Percentiles rank a stretch among this genome's conserved stretches.
Evolutionary conservation across 2,888 invertebrate genomes (phyloP).

Genomic region (Schizotus pectinicornis): DNA sequence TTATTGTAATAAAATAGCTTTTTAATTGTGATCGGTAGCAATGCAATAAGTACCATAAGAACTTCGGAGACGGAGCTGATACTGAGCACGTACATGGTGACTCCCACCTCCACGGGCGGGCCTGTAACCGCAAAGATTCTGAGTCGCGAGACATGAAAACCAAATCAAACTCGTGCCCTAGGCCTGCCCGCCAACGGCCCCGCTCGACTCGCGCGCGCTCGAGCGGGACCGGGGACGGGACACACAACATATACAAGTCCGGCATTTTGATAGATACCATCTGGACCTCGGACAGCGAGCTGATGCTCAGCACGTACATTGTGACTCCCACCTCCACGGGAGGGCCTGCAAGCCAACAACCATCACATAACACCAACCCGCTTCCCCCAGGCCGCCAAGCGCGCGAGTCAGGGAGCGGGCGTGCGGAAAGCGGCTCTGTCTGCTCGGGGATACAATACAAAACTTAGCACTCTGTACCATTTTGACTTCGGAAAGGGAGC

Average conservation of each 20-base stretch:
- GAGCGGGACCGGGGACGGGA: conserved; percentile 49
- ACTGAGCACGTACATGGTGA: conserved; percentile 97
- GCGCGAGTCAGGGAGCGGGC: conserved; percentile 54
- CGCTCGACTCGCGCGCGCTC: conserved; percentile 46
- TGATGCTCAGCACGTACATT: conserved; percentile 98
- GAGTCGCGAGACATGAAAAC: conserved; percentile 39
- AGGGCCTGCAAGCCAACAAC: conserved; percentile 79
- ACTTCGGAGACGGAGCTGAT: conserved; percentile 98
- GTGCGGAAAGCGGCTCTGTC: conserved; percentile 43
- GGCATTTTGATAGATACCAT: conserved; percentile 71
- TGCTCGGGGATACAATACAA: conserved; percentile 22
- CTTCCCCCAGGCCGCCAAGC: conserved; percentile 56
- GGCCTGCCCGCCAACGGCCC: conserved; percentile 53
- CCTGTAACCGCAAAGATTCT: conserved; percentile 69
- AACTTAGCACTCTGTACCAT: conserved; percentile 71
- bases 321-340: conserved; percentile 97
- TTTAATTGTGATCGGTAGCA: neutral
- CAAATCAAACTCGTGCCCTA: conserved; percentile 52
- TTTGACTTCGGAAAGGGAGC: conserved; percentile 97
- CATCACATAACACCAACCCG: conserved; percentile 48
- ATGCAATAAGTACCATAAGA: conserved; percentile 78
- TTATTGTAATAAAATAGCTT: neutral
- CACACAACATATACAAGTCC: conserved; percentile 41
- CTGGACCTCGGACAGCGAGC: conserved; percentile 97
- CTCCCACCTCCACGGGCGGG: conserved; percentile 96